phyloP scores from a whole-genome alignment of 2,888 invertebrate species.

The Napeogenes inachia region DNA sequence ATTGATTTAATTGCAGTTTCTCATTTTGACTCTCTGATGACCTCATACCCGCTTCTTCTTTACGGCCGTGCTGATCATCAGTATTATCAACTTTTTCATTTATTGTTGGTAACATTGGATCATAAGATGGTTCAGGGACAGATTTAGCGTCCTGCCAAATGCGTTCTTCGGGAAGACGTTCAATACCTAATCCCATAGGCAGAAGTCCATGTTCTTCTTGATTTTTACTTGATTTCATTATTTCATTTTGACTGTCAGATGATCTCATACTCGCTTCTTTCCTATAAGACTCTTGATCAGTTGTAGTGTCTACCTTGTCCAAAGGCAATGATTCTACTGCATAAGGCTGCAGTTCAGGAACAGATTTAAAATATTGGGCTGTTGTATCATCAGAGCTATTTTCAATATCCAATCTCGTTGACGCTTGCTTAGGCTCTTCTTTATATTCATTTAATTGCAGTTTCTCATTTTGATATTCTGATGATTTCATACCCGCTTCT shows the following conservation, averaged over 20 bases:
- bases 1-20: slow-evolving; percentile 11
- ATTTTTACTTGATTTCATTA: neutral
- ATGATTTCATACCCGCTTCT: slow-evolving; percentile 4
- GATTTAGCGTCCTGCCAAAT: neutral
- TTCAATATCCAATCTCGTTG: neutral
- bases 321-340: neutral
- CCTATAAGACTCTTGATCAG: neutral
- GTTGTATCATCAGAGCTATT: slow-evolving; percentile 6
- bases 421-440: slow-evolving; percentile 15
- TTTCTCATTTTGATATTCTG: slow-evolving; percentile 4
- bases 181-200: slow-evolving; percentile 13
- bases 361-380: slow-evolving; percentile 13
- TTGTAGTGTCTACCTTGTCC: neutral
- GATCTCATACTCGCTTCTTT: neutral
- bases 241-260: too few species aligned
- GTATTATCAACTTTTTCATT: neutral
- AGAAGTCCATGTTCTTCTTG: slow-evolving; percentile 14
- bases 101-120: neutral
- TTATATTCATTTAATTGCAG: slow-evolving; percentile 12
- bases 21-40: slow-evolving; percentile 1
- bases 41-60: slow-evolving; percentile 3
- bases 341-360: slow-evolving; percentile 7
- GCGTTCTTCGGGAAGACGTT: slow-evolving; percentile 10
- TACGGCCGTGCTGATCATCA: neutral
- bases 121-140: neutral